Evolutionary conservation across 2,113 vertebrate genomes (phyloP).

Genomic region (Oreochromis tanganicae): DNA sequence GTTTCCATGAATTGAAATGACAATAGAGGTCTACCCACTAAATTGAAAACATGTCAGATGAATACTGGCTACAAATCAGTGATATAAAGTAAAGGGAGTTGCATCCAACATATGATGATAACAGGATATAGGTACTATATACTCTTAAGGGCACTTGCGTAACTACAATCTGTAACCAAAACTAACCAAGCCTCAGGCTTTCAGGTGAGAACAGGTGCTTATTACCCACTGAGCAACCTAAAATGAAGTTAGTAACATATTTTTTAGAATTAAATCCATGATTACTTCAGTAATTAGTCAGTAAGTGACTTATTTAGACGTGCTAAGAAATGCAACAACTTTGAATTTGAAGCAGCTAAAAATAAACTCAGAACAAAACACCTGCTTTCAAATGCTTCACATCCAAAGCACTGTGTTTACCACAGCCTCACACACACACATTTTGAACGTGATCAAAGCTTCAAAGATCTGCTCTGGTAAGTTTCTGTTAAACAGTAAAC

Average conservation of each 20-base stretch:
- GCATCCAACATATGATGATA: not conserved
- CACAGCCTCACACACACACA: rapidly evolving
- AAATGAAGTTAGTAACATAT: not conserved
- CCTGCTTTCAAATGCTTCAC: not conserved
- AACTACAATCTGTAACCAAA: not conserved
- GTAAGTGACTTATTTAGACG: not conserved
- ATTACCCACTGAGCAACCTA: not conserved
- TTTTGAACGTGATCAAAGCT: not conserved
- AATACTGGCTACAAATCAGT: not conserved
- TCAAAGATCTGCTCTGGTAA: not conserved
- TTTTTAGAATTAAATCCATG: not conserved
- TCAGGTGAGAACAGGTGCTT: not conserved
- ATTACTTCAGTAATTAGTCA: not conserved
- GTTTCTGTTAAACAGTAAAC: not conserved
- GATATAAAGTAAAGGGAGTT: no score
- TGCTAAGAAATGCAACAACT: not conserved
- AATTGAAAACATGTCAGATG: not conserved
- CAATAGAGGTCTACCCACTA: not conserved
- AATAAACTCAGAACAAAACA: not conserved
- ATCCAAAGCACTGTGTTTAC: not conserved
- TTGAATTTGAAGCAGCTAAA: not conserved
- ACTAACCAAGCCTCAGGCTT: not conserved
- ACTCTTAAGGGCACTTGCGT: not conserved
- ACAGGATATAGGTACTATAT: not conserved
- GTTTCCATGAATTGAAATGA: not conserved